These are phyloP conservation scores for Pseudeuparius sepicola DNA, from an alignment of 2,888 invertebrate species.

Conservation along the genomic window DNA sequence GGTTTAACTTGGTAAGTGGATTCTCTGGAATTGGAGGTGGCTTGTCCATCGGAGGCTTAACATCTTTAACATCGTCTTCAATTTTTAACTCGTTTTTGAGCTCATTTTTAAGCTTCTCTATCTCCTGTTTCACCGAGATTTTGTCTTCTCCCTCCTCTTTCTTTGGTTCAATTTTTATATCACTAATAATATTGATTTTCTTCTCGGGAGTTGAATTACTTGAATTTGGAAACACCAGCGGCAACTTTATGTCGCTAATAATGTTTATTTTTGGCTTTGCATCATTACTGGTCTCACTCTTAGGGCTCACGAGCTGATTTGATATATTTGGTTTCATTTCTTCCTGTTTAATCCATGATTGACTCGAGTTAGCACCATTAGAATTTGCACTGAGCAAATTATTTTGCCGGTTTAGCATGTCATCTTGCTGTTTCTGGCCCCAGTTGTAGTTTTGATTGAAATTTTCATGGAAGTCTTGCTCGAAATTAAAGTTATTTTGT, in stretches of 20 bases:
- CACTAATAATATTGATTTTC: conserved; percentile 38
- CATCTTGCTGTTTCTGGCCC: conserved; percentile 18
- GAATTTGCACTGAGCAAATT: too few species aligned
- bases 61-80: conserved; percentile 21
- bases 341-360: conserved; percentile 35
- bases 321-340: conserved; percentile 24
- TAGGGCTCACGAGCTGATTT: conserved; percentile 26
- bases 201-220: conserved; percentile 26
- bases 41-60: conserved; percentile 14
- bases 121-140: conserved; percentile 42
- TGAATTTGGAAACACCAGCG: conserved; percentile 30
- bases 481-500: too few species aligned
- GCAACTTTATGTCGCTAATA: conserved; percentile 38
- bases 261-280: conserved; percentile 39
- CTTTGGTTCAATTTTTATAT: conserved; percentile 37
- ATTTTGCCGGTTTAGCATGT: too few species aligned
- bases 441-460: conserved; percentile 23
- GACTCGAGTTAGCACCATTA: conserved; percentile 25
- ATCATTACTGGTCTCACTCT: conserved; percentile 33
- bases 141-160: conserved; percentile 44
- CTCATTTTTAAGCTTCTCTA: conserved; percentile 38
- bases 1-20: conserved; percentile 41
- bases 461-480: conserved; percentile 18
- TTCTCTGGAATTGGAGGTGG: conserved; percentile 41
- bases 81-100: conserved; percentile 27